Percentiles rank a stretch among this genome's conserved stretches.
phyloP scores from a whole-genome alignment of 2,113 vertebrate genomes.

The Thalassoma bifasciatum region DNA sequence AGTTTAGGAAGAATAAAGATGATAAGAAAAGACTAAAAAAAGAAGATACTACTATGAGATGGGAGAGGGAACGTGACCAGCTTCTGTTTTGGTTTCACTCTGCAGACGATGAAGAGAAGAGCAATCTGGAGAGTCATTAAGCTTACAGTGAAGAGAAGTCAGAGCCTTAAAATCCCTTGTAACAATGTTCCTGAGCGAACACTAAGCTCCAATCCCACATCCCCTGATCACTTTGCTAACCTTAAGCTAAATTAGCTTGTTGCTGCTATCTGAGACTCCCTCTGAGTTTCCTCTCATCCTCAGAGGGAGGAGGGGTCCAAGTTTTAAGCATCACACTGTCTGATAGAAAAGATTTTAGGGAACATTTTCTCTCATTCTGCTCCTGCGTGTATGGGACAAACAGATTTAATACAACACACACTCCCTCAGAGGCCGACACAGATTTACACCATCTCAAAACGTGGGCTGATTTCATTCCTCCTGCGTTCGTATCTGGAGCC shows the following conservation, averaged over 20 bases:
- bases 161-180: no score
- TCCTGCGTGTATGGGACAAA: background rate
- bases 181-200: no score
- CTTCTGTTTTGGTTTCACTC: background rate
- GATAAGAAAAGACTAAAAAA: background rate
- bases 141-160: background rate
- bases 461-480: conserved; percentile 46
- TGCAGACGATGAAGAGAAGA: conserved; percentile 3
- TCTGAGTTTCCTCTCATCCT: background rate
- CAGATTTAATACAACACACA: background rate
- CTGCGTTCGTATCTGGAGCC: conserved; percentile 40
- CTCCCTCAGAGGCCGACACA: background rate
- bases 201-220: background rate
- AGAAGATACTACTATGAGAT: background rate
- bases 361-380: background rate
- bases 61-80: background rate
- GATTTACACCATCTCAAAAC: conserved; percentile 37
- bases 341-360: background rate
- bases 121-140: conserved; percentile 7
- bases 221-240: conserved; percentile 1
- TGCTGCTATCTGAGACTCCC: background rate
- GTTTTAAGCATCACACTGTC: no score
- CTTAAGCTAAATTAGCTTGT: conserved; percentile 8
- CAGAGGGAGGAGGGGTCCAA: no score
- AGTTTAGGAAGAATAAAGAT: background rate